Conservation (phyloP, 2,113 vertebrate species). For the Coturnix japonica region DNA sequence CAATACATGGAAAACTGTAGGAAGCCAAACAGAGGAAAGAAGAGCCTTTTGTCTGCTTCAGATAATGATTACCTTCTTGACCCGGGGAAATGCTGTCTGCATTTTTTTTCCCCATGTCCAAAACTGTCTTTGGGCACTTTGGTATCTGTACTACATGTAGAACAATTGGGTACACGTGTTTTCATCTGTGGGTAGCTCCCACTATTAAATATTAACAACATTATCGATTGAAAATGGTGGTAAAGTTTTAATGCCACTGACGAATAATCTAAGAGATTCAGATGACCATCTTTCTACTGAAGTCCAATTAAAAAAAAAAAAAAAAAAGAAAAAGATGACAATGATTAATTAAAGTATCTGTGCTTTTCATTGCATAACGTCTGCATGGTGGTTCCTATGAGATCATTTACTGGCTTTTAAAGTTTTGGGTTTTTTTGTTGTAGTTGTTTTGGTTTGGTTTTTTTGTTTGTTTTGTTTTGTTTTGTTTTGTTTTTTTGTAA, state of each 20-base stretch:
- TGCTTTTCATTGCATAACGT: not conserved
- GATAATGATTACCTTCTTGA: not conserved
- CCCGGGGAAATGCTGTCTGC: not conserved
- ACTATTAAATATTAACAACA: not conserved
- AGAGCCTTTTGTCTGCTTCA: not conserved
- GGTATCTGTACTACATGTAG: not conserved
- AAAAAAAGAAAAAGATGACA: not conserved
- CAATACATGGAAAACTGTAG: not conserved
- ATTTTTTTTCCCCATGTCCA: not conserved
- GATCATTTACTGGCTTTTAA: not conserved
- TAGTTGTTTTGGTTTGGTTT: too few relatives aligned
- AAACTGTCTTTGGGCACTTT: not conserved
- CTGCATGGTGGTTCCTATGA: not conserved
- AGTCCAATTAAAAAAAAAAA: not conserved
- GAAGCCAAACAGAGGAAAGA: not conserved
- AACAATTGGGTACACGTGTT: rapidly evolving
- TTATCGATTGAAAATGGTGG: not conserved
- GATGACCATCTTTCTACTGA: not conserved
- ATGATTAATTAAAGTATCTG: not conserved
- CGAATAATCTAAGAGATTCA: not conserved
- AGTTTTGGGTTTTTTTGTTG: too few relatives aligned
- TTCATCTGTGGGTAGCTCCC: not conserved
- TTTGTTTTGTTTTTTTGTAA: not conserved
- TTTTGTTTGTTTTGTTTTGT: too few relatives aligned
- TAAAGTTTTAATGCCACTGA: not conserved